These are phyloP conservation scores for Cryptoblepharus egeriae DNA, from an alignment of 2,797 vertebrate species.

Conservation along the genomic window DNA sequence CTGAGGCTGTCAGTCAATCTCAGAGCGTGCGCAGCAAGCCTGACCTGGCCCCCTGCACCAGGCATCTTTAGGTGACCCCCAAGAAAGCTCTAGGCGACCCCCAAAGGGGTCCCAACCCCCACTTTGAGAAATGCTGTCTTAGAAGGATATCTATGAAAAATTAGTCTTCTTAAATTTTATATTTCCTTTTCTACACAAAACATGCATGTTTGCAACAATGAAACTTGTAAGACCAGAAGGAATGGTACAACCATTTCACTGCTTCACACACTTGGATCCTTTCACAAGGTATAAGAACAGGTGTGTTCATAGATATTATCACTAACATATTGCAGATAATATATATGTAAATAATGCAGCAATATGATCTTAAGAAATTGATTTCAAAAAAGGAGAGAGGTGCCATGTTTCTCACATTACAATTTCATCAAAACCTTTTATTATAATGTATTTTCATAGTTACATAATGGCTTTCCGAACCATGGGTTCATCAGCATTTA, in stretches of 20 bases:
- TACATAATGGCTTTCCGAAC: background rate
- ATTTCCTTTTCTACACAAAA: background rate
- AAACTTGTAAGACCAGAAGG: background rate
- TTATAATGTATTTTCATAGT: constrained; percentile 13
- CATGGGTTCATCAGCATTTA: constrained; percentile 4
- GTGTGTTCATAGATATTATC: background rate
- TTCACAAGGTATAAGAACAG: background rate
- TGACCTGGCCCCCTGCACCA: too few species aligned
- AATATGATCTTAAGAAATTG: background rate
- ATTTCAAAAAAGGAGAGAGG: background rate
- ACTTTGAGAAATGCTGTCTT: too few species aligned
- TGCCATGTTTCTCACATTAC: too few species aligned
- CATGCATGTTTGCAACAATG: background rate
- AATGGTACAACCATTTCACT: background rate
- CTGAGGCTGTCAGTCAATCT: too few species aligned
- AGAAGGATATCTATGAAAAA: background rate
- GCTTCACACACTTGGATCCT: background rate
- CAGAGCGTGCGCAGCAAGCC: too few species aligned
- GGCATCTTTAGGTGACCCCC: too few species aligned
- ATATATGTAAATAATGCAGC: background rate
- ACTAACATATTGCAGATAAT: background rate
- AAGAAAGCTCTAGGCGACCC: too few species aligned
- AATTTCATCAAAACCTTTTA: background rate
- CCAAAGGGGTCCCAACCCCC: too few species aligned
- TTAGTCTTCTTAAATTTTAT: background rate